These are phyloP conservation scores for Marisa cornuarietis DNA, from an alignment of 1,140 invertebrate genomes.

Conservation along the genomic window DNA sequence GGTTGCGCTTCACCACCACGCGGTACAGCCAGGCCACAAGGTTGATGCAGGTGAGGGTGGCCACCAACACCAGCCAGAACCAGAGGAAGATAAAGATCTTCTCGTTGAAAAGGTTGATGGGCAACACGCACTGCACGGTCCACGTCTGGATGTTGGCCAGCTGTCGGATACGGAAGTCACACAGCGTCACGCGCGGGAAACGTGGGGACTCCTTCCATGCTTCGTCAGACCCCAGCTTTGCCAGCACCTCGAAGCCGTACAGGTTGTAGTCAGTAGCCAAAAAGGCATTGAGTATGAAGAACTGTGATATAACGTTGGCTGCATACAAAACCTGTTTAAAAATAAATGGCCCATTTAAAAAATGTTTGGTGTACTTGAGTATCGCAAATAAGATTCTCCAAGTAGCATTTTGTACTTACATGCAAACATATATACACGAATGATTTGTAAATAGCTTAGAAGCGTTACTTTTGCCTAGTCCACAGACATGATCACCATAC, in stretches of 20 bases:
- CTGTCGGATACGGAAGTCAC: constrained; percentile 59
- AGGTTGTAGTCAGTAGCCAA: constrained; percentile 67
- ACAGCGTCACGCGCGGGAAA: constrained; percentile 62
- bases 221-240: constrained; percentile 31
- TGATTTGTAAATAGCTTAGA: too few relatives aligned
- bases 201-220: constrained; percentile 51
- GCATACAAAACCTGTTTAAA: constrained; percentile 48
- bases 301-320: constrained; percentile 57
- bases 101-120: constrained; percentile 70
- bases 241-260: constrained; percentile 65
- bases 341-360: neutral
- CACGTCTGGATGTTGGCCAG: constrained; percentile 55
- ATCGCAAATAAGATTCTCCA: too few relatives aligned
- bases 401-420: too few relatives aligned
- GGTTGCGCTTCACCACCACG: constrained; percentile 47
- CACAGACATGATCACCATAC: neutral
- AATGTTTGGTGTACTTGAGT: too few relatives aligned
- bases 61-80: constrained; percentile 69
- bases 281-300: constrained; percentile 61
- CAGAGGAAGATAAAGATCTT: constrained; percentile 70
- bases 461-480: too few relatives aligned
- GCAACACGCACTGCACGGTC: constrained; percentile 68
- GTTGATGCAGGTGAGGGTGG: constrained; percentile 53
- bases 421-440: too few relatives aligned
- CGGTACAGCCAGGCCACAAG: constrained; percentile 46